Conservation (phyloP, 1,140 invertebrate species). For the Drosophila fuyamai region DNA sequence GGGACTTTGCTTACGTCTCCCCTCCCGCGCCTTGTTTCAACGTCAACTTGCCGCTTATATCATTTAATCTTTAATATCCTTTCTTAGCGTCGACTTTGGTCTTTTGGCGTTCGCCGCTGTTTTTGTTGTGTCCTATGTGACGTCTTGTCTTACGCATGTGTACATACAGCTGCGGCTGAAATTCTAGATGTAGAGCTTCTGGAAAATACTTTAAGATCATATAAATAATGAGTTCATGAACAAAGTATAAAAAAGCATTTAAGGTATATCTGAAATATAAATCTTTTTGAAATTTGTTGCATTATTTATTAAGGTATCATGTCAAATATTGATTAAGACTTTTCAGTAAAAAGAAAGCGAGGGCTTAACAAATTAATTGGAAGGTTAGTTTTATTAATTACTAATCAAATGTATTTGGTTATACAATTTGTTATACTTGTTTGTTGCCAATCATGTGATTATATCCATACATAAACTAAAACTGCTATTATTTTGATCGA, state of each 20-base stretch:
- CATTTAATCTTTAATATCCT: conserved; percentile 83
- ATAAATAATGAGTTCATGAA: too few species aligned
- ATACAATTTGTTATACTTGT: too few species aligned
- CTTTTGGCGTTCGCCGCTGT: conserved; percentile 53
- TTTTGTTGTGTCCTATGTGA: conserved; percentile 68
- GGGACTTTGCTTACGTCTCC: conserved; percentile 21
- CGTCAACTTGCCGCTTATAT: conserved; percentile 76
- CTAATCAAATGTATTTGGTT: background rate
- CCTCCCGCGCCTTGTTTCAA: conserved; percentile 20
- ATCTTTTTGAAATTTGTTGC: too few species aligned
- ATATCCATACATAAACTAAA: background rate
- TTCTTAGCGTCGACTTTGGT: conserved; percentile 78
- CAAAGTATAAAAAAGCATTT: too few species aligned
- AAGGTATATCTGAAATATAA: too few species aligned
- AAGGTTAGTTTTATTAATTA: background rate
- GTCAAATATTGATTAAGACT: too few species aligned
- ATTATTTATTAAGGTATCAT: too few species aligned
- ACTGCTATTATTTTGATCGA: background rate
- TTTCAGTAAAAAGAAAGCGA: too few species aligned
- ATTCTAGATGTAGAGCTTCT: background rate
- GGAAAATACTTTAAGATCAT: background rate
- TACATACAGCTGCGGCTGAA: conserved; percentile 3
- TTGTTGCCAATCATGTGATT: background rate
- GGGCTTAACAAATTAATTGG: too few species aligned
- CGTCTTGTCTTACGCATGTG: conserved; percentile 60